phyloP scores from a whole-genome alignment of 2,113 vertebrate genomes.

The Oophaga pumilio region DNA sequence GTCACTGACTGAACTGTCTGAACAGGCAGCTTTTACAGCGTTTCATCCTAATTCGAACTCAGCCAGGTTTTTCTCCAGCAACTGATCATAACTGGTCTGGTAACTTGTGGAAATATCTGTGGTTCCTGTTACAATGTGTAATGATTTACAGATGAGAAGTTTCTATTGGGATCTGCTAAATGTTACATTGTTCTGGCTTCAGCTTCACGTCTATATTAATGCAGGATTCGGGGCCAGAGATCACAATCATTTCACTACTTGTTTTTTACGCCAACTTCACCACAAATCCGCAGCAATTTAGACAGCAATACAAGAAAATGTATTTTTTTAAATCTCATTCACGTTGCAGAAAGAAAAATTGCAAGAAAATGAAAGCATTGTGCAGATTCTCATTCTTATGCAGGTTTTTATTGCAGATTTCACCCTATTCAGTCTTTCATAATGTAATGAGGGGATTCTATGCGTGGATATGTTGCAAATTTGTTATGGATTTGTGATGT shows the following conservation, averaged over 20 bases:
- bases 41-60: not conserved
- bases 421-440: too few species aligned
- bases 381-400: too few species aligned
- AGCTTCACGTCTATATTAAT: not conserved
- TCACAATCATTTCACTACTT: not conserved
- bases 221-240: not conserved
- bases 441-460: too few species aligned
- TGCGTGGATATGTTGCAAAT: too few species aligned
- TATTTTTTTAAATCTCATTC: too few species aligned
- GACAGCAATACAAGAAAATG: too few species aligned
- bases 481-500: too few species aligned
- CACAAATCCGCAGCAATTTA: too few species aligned
- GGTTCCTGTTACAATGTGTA: slow-evolving; percentile 2
- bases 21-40: not conserved
- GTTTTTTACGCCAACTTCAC: not conserved
- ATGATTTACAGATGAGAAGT: not conserved
- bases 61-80: not conserved
- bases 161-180: not conserved
- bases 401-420: too few species aligned
- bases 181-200: too few species aligned
- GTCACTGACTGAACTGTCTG: not conserved
- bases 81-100: not conserved
- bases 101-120: not conserved
- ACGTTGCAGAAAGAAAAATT: too few species aligned
- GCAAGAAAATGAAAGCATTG: too few species aligned